Base-by-base conservation (phyloP, 2,113 vertebrate species). In the Grus americana region DNA sequence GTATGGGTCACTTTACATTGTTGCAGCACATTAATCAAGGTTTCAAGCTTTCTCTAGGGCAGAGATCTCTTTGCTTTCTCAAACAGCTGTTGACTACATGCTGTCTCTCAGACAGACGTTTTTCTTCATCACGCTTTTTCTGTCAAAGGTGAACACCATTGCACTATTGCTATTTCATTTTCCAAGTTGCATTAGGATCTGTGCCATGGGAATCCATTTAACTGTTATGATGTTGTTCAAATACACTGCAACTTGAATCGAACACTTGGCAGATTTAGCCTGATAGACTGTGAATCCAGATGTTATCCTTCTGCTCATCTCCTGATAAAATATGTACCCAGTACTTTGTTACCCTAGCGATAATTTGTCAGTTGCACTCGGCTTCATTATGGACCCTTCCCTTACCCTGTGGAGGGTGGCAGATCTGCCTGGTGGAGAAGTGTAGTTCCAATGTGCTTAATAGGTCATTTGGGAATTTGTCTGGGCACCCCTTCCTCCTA, bases 281-380 rank as follows among this genome's bases (percentile, higher is more conserved):
- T 81, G 72, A 74, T 71, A 36, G 79, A 65, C 86, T 91, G 86
- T 79, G 86, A 95, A 93, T 85, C 94, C 94, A 97, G 86, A 93
- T 92, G 91, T 96, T 93, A 93, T 70, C 44, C 54, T 81, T 87
- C 42, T 86, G 46, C 52, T 96, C 79, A 75, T 88, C 95, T 79
- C 76, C 76, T 95, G 79, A 87, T 94, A 91, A 94, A 97, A 94
- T 79, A 65, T 9, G 52, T 79, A 68, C 32, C 47, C n/a, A 61
- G 34, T 52, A 50, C 46, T 72, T 70, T 68, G 27, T 92, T 91
- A 87, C 62, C 40, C 65, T 38, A 9, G 66, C 71, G 61, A 54
- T 87, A 88, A 87, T 87, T 82, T 87, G 65, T 92, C 72, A 79
- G 57, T 7, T 0, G 1, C 59, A 44, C 63, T 96, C 63, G 70